Percentiles rank a stretch among this genome's conserved stretches.
These are phyloP conservation scores for Ruditapes philippinarum DNA, from an alignment of 1,140 invertebrate species.

Conservation along the genomic window DNA sequence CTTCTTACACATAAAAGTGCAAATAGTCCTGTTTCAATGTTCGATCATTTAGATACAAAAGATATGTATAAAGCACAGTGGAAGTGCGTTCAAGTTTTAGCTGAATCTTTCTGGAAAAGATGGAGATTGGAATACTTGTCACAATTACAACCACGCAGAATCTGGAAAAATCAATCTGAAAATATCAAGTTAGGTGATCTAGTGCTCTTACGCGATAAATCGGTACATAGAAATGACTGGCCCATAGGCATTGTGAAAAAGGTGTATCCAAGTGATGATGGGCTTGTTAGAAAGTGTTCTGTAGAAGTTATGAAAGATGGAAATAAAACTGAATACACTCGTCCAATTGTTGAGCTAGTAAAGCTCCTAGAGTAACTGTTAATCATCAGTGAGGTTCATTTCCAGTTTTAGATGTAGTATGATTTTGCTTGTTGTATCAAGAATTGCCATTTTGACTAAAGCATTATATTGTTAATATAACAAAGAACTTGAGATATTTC, in stretches of 20 bases:
- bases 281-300: conserved; percentile 27
- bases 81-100: conserved; percentile 49
- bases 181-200: conserved; percentile 21
- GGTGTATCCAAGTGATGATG: conserved; percentile 45
- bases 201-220: conserved; percentile 60
- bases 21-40: neutral
- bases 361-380: no score
- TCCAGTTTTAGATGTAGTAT: no score
- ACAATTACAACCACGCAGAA: neutral
- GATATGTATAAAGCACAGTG: conserved; percentile 56
- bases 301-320: no score
- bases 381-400: no score
- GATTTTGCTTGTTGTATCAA: no score
- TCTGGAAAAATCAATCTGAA: neutral
- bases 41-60: neutral
- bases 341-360: no score
- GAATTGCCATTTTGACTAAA: no score
- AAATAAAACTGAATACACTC: no score
- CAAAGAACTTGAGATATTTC: no score
- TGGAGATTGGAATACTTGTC: conserved; percentile 65
- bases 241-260: conserved; percentile 46
- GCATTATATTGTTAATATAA: no score
- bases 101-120: conserved; percentile 61
- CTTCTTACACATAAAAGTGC: neutral
- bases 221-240: conserved; percentile 40